Evolutionary conservation across 1,140 invertebrate species (phyloP).

Genomic region (Drosophila lowei): DNA sequence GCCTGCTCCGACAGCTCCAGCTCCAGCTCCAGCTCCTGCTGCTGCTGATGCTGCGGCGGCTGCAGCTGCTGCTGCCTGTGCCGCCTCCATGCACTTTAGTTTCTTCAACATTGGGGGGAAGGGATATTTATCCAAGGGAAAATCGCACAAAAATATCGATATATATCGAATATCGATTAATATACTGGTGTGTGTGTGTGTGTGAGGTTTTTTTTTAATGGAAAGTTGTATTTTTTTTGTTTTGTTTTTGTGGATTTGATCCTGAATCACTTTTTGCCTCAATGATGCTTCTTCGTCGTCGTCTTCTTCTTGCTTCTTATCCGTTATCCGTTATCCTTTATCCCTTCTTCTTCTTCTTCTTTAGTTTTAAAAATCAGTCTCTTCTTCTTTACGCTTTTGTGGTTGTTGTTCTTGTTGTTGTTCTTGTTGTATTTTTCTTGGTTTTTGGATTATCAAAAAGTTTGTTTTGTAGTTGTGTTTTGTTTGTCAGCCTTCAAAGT

Average conservation of each 20-base stretch:
- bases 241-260: constrained; percentile 63
- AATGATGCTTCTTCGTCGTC: constrained; percentile 37
- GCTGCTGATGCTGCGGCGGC: constrained; percentile 23
- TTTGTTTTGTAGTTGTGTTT: constrained; percentile 26
- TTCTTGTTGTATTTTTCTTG: constrained; percentile 41
- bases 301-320: constrained; percentile 21
- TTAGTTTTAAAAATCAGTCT: constrained; percentile 73
- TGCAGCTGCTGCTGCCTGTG: constrained; percentile 57
- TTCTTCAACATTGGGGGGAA: constrained; percentile 70
- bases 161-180: constrained; percentile 31
- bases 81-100: constrained; percentile 77
- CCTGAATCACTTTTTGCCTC: constrained; percentile 66
- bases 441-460: constrained; percentile 59
- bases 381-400: constrained; percentile 77
- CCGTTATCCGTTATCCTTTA: constrained; percentile 1
- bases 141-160: constrained; percentile 45
- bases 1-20: too few species aligned
- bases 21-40: neutral
- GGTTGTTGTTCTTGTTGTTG: constrained; percentile 39
- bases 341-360: constrained; percentile 10
- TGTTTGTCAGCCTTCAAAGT: constrained; percentile 75
- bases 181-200: neutral
- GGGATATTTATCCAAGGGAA: constrained; percentile 9
- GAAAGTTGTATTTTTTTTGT: constrained; percentile 35
- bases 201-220: constrained; percentile 21